Conservation (phyloP, 2,888 invertebrate species). For the Silvanus unidentatus region DNA sequence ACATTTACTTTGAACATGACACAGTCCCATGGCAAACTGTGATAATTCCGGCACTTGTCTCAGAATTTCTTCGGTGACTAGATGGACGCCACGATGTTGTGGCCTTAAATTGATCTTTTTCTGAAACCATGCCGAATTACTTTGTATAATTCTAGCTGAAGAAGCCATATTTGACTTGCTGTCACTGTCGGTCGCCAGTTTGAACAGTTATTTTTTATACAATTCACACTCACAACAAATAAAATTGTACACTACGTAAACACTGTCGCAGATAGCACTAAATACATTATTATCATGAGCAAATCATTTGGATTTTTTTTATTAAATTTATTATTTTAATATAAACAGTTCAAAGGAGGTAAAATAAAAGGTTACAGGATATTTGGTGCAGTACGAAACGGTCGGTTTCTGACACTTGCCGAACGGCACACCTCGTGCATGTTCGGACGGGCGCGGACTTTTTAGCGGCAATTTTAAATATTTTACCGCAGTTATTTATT, state of each 20-base stretch:
- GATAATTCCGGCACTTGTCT: conserved; percentile 90
- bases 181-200: conserved; percentile 47
- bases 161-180: conserved; percentile 71
- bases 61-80: conserved; percentile 93
- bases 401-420: conserved; percentile 37
- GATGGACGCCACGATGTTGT: conserved; percentile 93
- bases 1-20: conserved; percentile 97
- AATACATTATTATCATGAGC: conserved; percentile 66
- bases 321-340: background rate
- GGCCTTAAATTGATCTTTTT: conserved; percentile 93
- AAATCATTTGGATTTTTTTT: conserved; percentile 50
- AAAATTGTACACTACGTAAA: conserved; percentile 36
- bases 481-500: background rate
- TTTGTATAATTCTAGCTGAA: conserved; percentile 82
- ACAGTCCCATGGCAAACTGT: conserved; percentile 91
- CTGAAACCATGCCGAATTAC: conserved; percentile 97
- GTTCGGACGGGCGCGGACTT: conserved; percentile 38
- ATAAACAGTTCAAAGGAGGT: conserved; percentile 32
- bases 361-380: conserved; percentile 42
- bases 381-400: conserved; percentile 41
- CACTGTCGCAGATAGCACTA: conserved; percentile 49
- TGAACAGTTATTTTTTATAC: conserved; percentile 34
- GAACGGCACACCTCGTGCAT: conserved; percentile 21
- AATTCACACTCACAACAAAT: conserved; percentile 35
- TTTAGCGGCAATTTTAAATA: conserved; percentile 21